Percentiles rank a stretch among this genome's conserved stretches.
These are phyloP conservation scores for Nomada goodeniana DNA, from an alignment of 2,888 invertebrate species.

Conservation along the genomic window DNA sequence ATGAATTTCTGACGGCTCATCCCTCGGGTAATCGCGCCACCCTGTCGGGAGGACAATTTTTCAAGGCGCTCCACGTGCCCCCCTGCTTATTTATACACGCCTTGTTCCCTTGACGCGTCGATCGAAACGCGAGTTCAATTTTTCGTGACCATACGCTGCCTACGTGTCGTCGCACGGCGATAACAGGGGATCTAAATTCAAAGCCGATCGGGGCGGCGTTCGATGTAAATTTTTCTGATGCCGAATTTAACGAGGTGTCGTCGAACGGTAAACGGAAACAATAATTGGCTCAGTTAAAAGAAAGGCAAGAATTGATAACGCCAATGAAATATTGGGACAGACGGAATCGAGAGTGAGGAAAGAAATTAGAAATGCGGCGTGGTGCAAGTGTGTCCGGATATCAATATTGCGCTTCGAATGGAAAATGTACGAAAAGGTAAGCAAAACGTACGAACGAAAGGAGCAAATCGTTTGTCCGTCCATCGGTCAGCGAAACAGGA, in stretches of 20 bases:
- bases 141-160: constrained; percentile 49
- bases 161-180: constrained; percentile 33
- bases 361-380: no score
- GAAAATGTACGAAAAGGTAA: not conserved
- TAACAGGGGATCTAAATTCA: not conserved
- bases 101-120: constrained; percentile 50
- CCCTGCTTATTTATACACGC: constrained; percentile 54
- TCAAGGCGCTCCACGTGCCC: constrained; percentile 37
- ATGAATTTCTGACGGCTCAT: constrained; percentile 10
- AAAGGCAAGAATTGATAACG: no score
- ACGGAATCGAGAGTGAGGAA: no score
- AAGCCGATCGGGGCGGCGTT: no score
- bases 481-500: not conserved
- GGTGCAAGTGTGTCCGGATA: no score
- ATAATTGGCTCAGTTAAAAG: no score
- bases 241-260: no score
- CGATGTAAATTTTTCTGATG: no score
- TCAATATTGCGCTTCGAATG: no score
- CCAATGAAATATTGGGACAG: no score
- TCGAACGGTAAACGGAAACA: no score
- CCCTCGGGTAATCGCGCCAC: constrained; percentile 33
- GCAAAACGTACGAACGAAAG: not conserved
- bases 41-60: constrained; percentile 36
- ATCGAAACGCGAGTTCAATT: constrained; percentile 61
- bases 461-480: not conserved